Conservation (phyloP, 2,113 vertebrate species). For the Mugil cephalus region DNA sequence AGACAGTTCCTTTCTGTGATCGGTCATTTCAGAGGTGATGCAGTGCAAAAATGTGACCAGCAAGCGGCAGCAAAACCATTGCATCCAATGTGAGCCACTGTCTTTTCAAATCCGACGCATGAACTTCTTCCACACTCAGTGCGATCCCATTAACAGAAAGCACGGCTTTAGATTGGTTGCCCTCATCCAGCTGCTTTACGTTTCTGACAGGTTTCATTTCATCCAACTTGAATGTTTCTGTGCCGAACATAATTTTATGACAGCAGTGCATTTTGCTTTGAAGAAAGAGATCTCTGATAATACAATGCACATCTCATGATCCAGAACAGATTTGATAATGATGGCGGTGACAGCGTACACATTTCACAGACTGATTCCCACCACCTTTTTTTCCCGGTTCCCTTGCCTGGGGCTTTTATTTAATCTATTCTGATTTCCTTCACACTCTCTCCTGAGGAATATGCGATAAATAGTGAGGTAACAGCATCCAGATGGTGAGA, state of each 20-base stretch:
- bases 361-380: constrained; percentile 38
- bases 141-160: constrained; percentile 21
- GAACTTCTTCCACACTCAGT: constrained; percentile 4
- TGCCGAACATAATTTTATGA: constrained; percentile 14
- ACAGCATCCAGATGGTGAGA: constrained; percentile 65
- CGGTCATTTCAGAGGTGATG: neutral
- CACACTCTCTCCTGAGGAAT: constrained; percentile 46
- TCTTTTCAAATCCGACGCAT: neutral
- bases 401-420: constrained; percentile 14
- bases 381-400: neutral
- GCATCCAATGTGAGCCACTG: neutral
- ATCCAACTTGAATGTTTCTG: constrained; percentile 7
- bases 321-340: constrained; percentile 45
- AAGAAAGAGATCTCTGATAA: constrained; percentile 17
- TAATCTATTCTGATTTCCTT: constrained; percentile 39
- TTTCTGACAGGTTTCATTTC: constrained; percentile 5
- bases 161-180: neutral
- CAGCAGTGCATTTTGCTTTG: constrained; percentile 16
- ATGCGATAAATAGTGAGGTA: constrained; percentile 60
- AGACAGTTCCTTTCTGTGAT: neutral
- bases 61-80: constrained; percentile 63
- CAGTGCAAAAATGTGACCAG: constrained; percentile 64
- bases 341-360: constrained; percentile 21
- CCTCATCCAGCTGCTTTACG: constrained; percentile 2
- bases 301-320: constrained; percentile 17